Base-by-base conservation (phyloP, 2,888 invertebrate species). In the Palloptera scutellata region DNA sequence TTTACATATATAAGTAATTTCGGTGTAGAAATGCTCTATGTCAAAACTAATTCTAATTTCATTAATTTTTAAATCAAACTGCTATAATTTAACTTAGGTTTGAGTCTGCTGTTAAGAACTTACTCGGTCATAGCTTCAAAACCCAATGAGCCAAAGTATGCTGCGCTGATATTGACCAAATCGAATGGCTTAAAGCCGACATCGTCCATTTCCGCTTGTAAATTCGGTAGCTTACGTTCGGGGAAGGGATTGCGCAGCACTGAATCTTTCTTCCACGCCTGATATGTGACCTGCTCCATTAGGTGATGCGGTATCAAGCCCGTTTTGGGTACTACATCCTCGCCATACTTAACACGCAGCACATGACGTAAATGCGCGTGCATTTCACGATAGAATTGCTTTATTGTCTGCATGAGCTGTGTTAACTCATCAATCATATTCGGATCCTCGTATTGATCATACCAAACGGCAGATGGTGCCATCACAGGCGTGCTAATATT, bases 231-330 rank as follows among this genome's bases (percentile, higher is more conserved):
- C 40, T 74, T 76, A 1, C 73, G 59, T 0, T 71, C 66, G 0
- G 78, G 74, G 52, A 78, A 78, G 4, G 79, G 77, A 68, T 79
- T 79, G 10, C 74, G 70, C 40, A 77, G 52, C 15, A 77, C 74
- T 0, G 74, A 73, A 1, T 74, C 68, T 41, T 77, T 77, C 70
- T 77, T 85, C 93, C 93, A 94, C 0, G 87, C 87, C 82, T 94
- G 93, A 0, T 91, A 90, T 92, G 92, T 93, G 89, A 93, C 91
- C 79, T 93, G 81, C 88, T 91, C 91, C 70, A 92, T 80, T 19
- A 92, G 85, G 86, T 92, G 92, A 10, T 91, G 91, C 0, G 92
- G 92, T 67, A 92, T 91, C 0, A 91, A 89, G 66, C 91, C 91
- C 61, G 83, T 87, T 57, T 87, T 87, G 0, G 89, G 86, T 0